A percentile compares a stretch with the other conserved stretches of the same genome.
Conservation (phyloP, 2,888 invertebrate species). For the Prosopocoilus inquinatus region DNA sequence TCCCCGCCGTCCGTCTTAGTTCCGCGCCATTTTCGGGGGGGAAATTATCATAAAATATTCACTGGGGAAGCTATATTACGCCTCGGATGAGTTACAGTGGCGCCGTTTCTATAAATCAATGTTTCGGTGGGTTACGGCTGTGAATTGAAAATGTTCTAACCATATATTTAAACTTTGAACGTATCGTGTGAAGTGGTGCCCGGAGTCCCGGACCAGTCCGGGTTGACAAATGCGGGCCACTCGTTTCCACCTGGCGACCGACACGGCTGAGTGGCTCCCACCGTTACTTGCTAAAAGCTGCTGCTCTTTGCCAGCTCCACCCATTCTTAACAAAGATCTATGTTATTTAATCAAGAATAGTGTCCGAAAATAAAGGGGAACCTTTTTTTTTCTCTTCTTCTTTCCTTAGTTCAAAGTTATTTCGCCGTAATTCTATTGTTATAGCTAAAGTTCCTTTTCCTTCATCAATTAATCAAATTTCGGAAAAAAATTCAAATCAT, state of each 20-base stretch:
- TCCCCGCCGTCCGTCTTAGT: not conserved
- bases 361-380: constrained; percentile 22
- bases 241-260: constrained; percentile 24
- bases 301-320: constrained; percentile 15
- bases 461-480: too few relatives aligned
- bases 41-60: constrained; percentile 45
- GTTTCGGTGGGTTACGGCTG: constrained; percentile 25
- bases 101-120: constrained; percentile 40
- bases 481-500: too few relatives aligned
- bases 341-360: constrained; percentile 35
- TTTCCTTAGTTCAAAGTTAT: too few relatives aligned
- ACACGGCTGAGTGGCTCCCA: constrained; percentile 16
- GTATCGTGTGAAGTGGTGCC: constrained; percentile 6
- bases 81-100: constrained; percentile 35
- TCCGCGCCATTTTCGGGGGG: not conserved
- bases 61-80: constrained; percentile 40
- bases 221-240: constrained; percentile 22
- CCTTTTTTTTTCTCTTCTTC: not conserved
- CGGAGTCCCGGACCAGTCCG: constrained; percentile 5
- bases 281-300: constrained; percentile 21
- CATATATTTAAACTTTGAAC: constrained; percentile 23
- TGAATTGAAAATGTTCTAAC: constrained; percentile 28
- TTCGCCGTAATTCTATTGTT: too few relatives aligned
- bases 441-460: too few relatives aligned
- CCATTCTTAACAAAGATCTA: constrained; percentile 28